These are phyloP conservation scores for Chrysocyon brachyurus DNA, from an alignment of 2,797 vertebrate species.

Conservation along the genomic window DNA sequence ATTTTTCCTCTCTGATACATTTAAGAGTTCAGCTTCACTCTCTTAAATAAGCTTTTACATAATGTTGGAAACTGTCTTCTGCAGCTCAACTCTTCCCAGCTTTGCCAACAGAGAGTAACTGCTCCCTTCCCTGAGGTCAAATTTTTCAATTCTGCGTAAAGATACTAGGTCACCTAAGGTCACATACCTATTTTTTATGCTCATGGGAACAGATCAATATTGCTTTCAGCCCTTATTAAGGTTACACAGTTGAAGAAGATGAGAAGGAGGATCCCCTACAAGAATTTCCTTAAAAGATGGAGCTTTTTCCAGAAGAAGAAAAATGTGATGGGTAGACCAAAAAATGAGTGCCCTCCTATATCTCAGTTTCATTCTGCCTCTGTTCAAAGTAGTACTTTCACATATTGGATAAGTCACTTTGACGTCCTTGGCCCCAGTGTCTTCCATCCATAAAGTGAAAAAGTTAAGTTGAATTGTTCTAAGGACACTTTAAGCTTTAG, in stretches of 20 bases:
- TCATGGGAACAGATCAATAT: not conserved
- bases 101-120: not conserved
- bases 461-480: not conserved
- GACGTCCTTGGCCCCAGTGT: not conserved
- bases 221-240: not conserved
- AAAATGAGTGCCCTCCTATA: not conserved
- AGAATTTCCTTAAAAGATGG: not conserved
- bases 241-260: not conserved
- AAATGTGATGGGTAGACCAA: not conserved
- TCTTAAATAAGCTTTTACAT: not conserved
- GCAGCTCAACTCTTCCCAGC: not conserved
- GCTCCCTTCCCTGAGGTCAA: not conserved
- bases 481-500: not conserved
- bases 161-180: not conserved
- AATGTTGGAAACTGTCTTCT: not conserved
- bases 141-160: constrained; percentile 10
- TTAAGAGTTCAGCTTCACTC: not conserved
- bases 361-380: not conserved
- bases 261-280: not conserved
- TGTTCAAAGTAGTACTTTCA: not conserved
- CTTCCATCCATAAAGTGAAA: not conserved
- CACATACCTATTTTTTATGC: not conserved
- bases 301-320: constrained; percentile 23
- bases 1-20: not conserved
- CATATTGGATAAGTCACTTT: not conserved